A percentile compares a stretch with the other conserved stretches of the same genome.
These are phyloP conservation scores for Netelia melanura DNA, from an alignment of 2,888 invertebrate species.

Conservation along the genomic window DNA sequence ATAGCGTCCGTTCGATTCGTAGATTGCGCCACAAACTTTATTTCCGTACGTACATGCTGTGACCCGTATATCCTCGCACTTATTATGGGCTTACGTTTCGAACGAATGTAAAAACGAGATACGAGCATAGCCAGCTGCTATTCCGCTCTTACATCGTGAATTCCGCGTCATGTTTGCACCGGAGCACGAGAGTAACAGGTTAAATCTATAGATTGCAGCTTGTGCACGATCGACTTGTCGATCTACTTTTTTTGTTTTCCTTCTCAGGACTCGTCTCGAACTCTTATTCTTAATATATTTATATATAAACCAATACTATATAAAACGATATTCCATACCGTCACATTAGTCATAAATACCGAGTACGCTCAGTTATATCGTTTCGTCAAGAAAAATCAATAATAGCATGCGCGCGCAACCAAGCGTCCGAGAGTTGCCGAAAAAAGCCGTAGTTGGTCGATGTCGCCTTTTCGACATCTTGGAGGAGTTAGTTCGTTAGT, in stretches of 20 bases:
- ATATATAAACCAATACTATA: neutral
- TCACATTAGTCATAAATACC: neutral
- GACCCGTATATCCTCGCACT: constrained; percentile 37
- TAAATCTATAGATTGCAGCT: constrained; percentile 54
- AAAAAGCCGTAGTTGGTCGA: too few relatives aligned
- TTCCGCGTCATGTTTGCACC: constrained; percentile 41
- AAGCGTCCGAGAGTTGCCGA: too few relatives aligned
- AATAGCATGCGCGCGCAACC: too few relatives aligned
- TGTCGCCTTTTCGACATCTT: too few relatives aligned
- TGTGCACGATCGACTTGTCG: constrained; percentile 62
- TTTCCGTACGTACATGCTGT: constrained; percentile 33
- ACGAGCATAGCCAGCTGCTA: constrained; percentile 2
- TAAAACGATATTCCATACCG: neutral
- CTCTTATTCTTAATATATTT: constrained; percentile 9
- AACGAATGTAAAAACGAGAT: constrained; percentile 23
- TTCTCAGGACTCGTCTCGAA: constrained; percentile 24
- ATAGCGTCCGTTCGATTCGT: neutral
- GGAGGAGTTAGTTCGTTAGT: too few relatives aligned
- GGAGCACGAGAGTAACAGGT: constrained; percentile 56
- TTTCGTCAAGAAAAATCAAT: too few relatives aligned
- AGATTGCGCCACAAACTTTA: constrained; percentile 52
- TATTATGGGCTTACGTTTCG: neutral
- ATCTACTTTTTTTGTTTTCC: constrained; percentile 73
- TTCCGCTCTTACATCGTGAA: neutral
- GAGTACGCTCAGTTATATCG: too few relatives aligned